A percentile compares a stretch with the other conserved stretches of the same genome.
Conservation (phyloP, 64 coral and sea anemone species). For the Montipora cactus region DNA sequence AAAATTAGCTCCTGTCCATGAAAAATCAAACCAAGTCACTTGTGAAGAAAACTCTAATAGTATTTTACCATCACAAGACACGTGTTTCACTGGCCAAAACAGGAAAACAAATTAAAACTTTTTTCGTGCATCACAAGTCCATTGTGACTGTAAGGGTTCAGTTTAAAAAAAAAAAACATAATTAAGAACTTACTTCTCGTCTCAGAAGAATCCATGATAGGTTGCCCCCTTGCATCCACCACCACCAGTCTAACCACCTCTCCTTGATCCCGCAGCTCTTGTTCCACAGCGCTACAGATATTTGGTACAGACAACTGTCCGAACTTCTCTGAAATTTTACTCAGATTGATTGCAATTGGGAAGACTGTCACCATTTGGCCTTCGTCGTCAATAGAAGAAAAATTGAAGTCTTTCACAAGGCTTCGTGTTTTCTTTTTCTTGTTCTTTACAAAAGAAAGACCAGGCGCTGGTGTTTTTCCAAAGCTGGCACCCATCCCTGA, state of each 20-base stretch:
- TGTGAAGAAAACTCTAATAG: no score
- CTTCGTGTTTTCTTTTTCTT: not conserved
- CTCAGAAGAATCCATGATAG: constrained; percentile 40
- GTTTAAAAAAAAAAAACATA: no score
- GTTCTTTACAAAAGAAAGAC: not conserved
- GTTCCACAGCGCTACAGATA: constrained; percentile 1
- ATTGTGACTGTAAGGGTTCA: no score
- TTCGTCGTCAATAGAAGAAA: constrained; percentile 12
- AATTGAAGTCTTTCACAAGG: constrained; percentile 11
- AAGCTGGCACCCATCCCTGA: not conserved
- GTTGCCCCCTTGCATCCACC: constrained; percentile 40
- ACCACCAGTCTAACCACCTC: constrained; percentile 30
- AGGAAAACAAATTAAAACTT: no score
- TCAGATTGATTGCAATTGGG: constrained; percentile 33
- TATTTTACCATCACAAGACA: no score
- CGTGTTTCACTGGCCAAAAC: no score
- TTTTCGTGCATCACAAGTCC: no score
- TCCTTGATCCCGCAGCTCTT: constrained; percentile 23
- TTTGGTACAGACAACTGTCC: not conserved
- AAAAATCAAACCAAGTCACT: no score
- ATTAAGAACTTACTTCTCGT: constrained; percentile 24
- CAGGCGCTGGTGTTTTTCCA: constrained; percentile 14
- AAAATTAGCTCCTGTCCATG: no score
- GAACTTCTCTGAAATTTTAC: constrained; percentile 18
- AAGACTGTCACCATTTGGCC: not conserved